These are phyloP conservation scores for Serinus canaria DNA, from an alignment of 2,113 vertebrate species.

Conservation along the genomic window DNA sequence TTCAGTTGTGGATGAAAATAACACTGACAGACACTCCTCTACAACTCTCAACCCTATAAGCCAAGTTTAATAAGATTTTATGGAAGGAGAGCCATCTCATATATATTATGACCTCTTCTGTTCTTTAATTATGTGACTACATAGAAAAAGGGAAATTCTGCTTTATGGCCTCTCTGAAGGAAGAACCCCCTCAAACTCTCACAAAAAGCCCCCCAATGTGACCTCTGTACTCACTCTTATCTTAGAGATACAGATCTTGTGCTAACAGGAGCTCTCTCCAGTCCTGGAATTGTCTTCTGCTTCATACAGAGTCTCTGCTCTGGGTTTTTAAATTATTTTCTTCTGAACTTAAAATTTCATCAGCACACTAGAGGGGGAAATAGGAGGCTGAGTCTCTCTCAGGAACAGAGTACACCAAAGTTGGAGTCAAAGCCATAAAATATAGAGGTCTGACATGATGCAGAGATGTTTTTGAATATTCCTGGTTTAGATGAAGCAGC, in stretches of 20 bases:
- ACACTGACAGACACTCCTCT: not conserved
- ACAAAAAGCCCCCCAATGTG: rapidly evolving
- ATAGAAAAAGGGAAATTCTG: not conserved
- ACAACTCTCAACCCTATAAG: not conserved
- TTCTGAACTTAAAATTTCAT: not conserved
- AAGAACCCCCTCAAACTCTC: not conserved
- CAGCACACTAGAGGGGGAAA: not conserved
- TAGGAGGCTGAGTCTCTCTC: not conserved
- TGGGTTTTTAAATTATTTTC: not conserved
- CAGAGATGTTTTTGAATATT: not conserved
- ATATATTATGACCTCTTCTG: not conserved
- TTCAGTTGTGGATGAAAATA: not conserved
- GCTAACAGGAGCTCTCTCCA: not conserved
- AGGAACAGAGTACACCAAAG: not conserved
- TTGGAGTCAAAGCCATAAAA: not conserved
- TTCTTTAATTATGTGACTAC: not conserved
- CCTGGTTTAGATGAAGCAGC: not conserved
- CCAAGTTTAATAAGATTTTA: not conserved
- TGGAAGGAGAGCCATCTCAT: not conserved
- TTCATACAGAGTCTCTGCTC: not conserved
- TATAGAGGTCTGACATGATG: not conserved
- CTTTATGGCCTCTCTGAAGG: not conserved
- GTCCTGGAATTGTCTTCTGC: not conserved
- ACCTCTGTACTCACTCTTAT: not conserved
- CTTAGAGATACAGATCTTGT: not conserved